phyloP scores from a whole-genome alignment of 2,113 vertebrate species.

The Oncorhynchus mykiss region DNA sequence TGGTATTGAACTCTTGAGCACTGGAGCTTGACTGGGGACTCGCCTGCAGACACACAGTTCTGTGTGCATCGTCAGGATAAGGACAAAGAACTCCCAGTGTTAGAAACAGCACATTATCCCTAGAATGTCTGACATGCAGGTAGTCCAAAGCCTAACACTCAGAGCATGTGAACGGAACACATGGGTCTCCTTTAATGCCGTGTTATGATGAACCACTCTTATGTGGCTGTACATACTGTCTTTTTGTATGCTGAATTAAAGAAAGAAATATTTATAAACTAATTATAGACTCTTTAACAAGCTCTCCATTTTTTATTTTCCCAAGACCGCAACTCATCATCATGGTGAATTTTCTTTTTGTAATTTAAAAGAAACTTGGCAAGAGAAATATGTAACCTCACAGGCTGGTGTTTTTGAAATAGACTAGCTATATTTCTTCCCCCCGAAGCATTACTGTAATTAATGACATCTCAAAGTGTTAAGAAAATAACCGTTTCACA shows the following conservation, averaged over 20 bases:
- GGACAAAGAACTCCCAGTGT: constrained; percentile 46
- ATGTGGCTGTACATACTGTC: constrained; percentile 91
- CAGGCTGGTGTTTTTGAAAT: constrained; percentile 24
- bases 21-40: constrained; percentile 42
- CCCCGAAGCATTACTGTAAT: constrained; percentile 34
- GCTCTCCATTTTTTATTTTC: constrained; percentile 34
- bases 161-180: constrained; percentile 66
- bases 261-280: constrained; percentile 96
- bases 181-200: constrained; percentile 54
- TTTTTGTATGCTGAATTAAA: constrained; percentile 89
- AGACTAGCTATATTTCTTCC: background rate
- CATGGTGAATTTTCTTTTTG: background rate
- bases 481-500: constrained; percentile 55
- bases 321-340: background rate
- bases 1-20: constrained; percentile 53
- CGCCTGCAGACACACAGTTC: constrained; percentile 42
- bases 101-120: constrained; percentile 50
- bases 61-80: constrained; percentile 58
- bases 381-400: constrained; percentile 21
- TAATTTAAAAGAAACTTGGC: constrained; percentile 9
- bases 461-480: constrained; percentile 45
- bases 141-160: constrained; percentile 58
- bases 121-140: constrained; percentile 56
- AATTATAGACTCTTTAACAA: constrained; percentile 74
- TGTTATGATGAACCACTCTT: constrained; percentile 85